Conservation (phyloP, 2,113 vertebrate species). For the Trematocara variabile region DNA sequence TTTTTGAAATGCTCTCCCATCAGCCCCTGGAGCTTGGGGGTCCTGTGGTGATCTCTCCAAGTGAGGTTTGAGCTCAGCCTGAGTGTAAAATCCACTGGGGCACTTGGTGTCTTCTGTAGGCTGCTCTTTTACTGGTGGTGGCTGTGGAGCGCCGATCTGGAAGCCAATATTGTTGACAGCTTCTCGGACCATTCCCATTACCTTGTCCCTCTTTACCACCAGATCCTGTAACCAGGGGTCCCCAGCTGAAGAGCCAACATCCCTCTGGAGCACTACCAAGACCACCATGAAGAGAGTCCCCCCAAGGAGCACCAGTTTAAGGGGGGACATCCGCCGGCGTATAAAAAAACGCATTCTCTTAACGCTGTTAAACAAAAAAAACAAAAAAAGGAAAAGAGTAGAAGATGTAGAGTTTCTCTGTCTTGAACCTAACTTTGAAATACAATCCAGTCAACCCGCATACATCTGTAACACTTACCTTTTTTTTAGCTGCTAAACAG, state of each 20-base stretch:
- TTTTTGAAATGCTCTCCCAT: slow-evolving; percentile 80
- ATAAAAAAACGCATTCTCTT: slow-evolving; percentile 75
- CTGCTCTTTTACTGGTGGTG: slow-evolving; percentile 25
- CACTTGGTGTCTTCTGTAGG: slow-evolving; percentile 65
- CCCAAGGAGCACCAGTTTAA: slow-evolving; percentile 82
- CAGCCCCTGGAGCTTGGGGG: slow-evolving; percentile 75
- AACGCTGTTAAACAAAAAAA: background rate
- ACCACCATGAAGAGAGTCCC: slow-evolving; percentile 77
- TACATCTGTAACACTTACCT: background rate
- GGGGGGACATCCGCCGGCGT: slow-evolving; percentile 79
- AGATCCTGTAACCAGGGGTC: slow-evolving; percentile 89
- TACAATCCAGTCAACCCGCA: background rate
- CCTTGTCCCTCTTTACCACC: slow-evolving; percentile 76
- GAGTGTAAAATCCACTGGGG: slow-evolving; percentile 80
- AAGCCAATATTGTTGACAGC: slow-evolving; percentile 86
- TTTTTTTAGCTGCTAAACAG: background rate
- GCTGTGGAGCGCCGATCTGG: slow-evolving; percentile 84
- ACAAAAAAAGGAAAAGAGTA: background rate
- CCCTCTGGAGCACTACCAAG: slow-evolving; percentile 85
- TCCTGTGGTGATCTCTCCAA: slow-evolving; percentile 84
- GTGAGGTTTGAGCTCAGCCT: slow-evolving; percentile 80
- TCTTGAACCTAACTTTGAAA: background rate
- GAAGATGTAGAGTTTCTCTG: background rate
- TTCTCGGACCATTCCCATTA: slow-evolving; percentile 84
- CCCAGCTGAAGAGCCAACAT: slow-evolving; percentile 60